Evolutionary conservation across 1,140 invertebrate genomes (phyloP), one percentile per base, ranked within the genome.

Genomic region (Metopolophium dirhodum): DNA sequence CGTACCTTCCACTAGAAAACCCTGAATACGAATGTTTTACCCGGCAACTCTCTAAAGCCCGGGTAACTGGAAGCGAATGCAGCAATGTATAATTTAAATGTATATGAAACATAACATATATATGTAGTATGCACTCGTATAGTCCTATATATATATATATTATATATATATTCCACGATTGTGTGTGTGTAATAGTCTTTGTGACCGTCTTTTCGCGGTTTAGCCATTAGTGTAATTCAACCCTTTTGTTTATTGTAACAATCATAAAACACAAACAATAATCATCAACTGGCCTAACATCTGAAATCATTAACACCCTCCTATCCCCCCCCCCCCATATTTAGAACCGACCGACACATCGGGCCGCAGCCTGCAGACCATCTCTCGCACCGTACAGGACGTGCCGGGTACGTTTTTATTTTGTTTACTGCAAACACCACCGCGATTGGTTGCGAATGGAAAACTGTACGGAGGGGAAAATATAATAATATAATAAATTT

Each of bases 201-300:
- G 30, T 18, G 30, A 77, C 61, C n/a, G 61, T 77, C 14, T 77
- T 77, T 77, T 77, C 18, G n/a, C 61, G 61, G n/a, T 14, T n/a
- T 77, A n/a, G 30, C 61, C 14, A n/a, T n/a, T 77, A 77, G 61
- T 77, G 61, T 77, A 77, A 77, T 77, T n/a, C 30, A 77, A 77
- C 30, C 14, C 61, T 77, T 77, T 77, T 77, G 61, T 77, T 77
- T 77, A 77, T 77, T 77, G 61, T 30, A 77, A 77, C 61, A 77
- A 77, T 77, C 61, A 77, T 77, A 77, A 77, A 77, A 77, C 30
- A 68, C 61, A n/a, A 77, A n/a, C n/a, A 77, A 77, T 77, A 77
- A 77, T 77, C 61, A 77, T 77, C 30, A n/a, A 77, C 30, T n/a
- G 1, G 61, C 30, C 61, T 35, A 77, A 77, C 61, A n/a, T n/a